Conservation (phyloP, 2,797 vertebrate genomes). For the Sorex maritimensis region DNA sequence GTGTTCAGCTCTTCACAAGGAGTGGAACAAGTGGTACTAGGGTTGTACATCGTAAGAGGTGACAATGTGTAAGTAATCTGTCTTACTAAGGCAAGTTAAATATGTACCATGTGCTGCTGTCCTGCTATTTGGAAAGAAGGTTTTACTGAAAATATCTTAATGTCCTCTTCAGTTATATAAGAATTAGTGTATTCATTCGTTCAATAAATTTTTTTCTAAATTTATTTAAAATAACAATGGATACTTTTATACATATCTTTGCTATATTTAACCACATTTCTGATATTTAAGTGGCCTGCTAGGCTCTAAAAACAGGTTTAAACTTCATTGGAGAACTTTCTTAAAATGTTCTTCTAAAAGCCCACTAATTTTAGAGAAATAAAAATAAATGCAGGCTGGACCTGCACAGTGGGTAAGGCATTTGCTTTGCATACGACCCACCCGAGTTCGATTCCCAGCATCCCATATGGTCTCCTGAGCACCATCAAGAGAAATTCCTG, state of each 20-base stretch:
- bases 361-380: conserved; percentile 20
- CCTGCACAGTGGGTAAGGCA: too few relatives aligned
- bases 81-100: conserved; percentile 27
- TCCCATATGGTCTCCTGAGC: too few relatives aligned
- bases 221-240: too few relatives aligned
- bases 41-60: conserved; percentile 98
- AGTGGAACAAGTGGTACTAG: conserved; percentile 99
- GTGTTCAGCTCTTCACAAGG: conserved; percentile 99
- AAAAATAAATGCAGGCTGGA: background rate
- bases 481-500: too few relatives aligned
- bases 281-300: conserved; percentile 13
- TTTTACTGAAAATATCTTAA: background rate
- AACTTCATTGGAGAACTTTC: conserved; percentile 36
- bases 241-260: conserved; percentile 4
- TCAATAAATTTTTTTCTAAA: conserved; percentile 34
- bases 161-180: background rate
- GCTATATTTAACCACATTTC: conserved; percentile 24
- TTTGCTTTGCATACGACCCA: too few relatives aligned
- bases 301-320: background rate
- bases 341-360: conserved; percentile 37
- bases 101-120: background rate
- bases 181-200: background rate
- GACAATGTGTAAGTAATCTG: conserved; percentile 97
- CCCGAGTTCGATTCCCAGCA: too few relatives aligned
- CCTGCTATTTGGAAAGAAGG: conserved; percentile 6